These are phyloP conservation scores for Bombus sylvicola DNA, from an alignment of 1,140 invertebrate species.

Conservation along the genomic window DNA sequence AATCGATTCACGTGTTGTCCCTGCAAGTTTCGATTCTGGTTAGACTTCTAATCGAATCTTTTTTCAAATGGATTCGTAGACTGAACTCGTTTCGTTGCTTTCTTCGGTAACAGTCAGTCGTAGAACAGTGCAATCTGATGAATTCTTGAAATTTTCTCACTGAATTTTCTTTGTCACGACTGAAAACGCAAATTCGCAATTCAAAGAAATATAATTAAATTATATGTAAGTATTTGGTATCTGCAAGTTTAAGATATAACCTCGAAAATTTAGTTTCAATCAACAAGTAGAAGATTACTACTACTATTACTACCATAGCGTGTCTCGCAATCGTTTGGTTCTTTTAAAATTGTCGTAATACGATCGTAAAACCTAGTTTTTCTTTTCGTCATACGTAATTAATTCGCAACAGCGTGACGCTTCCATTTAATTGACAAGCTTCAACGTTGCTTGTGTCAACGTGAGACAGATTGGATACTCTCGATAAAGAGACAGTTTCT, in stretches of 20 bases:
- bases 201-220: not conserved
- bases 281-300: not conserved
- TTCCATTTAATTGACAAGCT: constrained; percentile 34
- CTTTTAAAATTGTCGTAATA: not conserved
- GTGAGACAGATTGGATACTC: not conserved
- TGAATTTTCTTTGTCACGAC: too few relatives aligned
- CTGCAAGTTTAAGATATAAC: not conserved
- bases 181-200: not conserved
- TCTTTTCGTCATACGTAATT: constrained; percentile 16
- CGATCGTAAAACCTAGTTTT: constrained; percentile 5
- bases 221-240: not conserved
- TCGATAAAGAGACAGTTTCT: not conserved
- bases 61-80: not conserved
- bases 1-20: not conserved
- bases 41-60: not conserved
- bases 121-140: not conserved
- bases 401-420: constrained; percentile 12
- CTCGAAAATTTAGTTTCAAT: not conserved
- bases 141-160: not conserved
- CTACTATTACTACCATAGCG: too few relatives aligned
- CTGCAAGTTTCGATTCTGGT: not conserved
- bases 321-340: too few relatives aligned
- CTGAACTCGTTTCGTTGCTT: too few relatives aligned
- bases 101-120: not conserved
- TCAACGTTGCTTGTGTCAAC: not conserved